Evolutionary conservation across 2,888 invertebrate species (phyloP), one percentile per base, ranked within the genome.

Genomic region (Argyra leucocephala): DNA sequence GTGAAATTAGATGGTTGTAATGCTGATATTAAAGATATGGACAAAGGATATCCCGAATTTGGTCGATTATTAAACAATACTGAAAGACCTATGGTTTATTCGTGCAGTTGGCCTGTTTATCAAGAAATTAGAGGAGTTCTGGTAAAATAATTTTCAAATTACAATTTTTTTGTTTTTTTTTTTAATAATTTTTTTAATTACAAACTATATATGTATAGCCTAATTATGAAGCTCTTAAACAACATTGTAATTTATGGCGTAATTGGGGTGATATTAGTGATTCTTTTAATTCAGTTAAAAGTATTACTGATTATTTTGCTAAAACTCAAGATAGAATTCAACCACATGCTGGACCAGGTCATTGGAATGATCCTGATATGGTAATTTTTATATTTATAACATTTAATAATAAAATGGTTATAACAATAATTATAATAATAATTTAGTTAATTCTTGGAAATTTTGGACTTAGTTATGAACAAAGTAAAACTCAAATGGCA

Each of bases 81-180:
- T n/a, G 88, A 88, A 22, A 81, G 90, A 62, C 87, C 87, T 3
- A 90, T 92, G 76, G 83, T 90, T 1, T 92, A 87, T 74, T 88
- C 89, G 0, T 91, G 91, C 78, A 88, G 88, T 74, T 91, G 90
- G 89, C 91, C 91, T 5, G 88, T 86, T 3, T 93, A 91, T 76
- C 84, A 85, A 74, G 84, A 85, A 74, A 79, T 79, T 18, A 68
- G 73, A 58, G 82, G 82, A 67, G 79, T 82, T 71, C 73, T 78
- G 70, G 84, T 84, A 76, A 73, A 67, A n/a, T 73, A 3, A 71
- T 73, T 66, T 37, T n/a, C n/a, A n/a, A n/a, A n/a, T n/a, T n/a
- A n/a, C n/a, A 63, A 26, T n/a, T n/a, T n/a, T n/a, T n/a, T n/a
- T n/a, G n/a, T n/a, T n/a, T n/a, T n/a, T n/a, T n/a, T n/a, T n/a